A percentile compares a stretch with the other conserved stretches of the same genome.
phyloP scores from a whole-genome alignment of 2,888 invertebrate species.

The Mythimna pallens region DNA sequence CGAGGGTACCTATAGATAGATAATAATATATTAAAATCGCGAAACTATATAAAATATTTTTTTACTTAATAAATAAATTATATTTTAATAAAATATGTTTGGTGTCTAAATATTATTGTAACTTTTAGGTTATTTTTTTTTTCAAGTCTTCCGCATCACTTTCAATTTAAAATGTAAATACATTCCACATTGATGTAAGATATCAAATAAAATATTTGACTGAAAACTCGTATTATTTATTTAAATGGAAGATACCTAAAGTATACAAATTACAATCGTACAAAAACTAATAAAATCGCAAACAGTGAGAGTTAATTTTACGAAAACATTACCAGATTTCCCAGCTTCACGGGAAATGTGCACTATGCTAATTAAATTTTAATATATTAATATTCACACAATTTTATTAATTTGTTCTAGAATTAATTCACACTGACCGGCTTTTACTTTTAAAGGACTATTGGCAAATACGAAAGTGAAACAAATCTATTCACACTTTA shows the following conservation, averaged over 20 bases:
- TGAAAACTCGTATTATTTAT: slow-evolving; percentile 68
- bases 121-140: slow-evolving; percentile 9
- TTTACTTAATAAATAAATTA: slow-evolving; percentile 12
- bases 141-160: slow-evolving; percentile 20
- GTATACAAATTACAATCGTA: slow-evolving; percentile 48
- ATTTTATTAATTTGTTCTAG: neutral
- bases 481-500: neutral
- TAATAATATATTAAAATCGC: slow-evolving; percentile 37
- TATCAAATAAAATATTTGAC: slow-evolving; percentile 68
- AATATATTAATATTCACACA: neutral
- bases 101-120: slow-evolving; percentile 23
- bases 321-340: neutral
- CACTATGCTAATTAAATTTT: neutral
- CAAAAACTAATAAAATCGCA: slow-evolving; percentile 15
- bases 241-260: slow-evolving; percentile 69
- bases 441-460: neutral
- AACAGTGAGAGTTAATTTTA: slow-evolving; percentile 13
- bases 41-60: slow-evolving; percentile 40
- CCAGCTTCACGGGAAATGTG: neutral
- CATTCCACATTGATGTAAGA: slow-evolving; percentile 58
- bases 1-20: slow-evolving; percentile 30
- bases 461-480: neutral
- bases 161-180: slow-evolving; percentile 57
- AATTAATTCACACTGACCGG: slow-evolving; percentile 12
- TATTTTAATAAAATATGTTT: slow-evolving; percentile 21